These are phyloP conservation scores for Valencia hispanica DNA, from an alignment of 2,797 vertebrate genomes.

Conservation along the genomic window DNA sequence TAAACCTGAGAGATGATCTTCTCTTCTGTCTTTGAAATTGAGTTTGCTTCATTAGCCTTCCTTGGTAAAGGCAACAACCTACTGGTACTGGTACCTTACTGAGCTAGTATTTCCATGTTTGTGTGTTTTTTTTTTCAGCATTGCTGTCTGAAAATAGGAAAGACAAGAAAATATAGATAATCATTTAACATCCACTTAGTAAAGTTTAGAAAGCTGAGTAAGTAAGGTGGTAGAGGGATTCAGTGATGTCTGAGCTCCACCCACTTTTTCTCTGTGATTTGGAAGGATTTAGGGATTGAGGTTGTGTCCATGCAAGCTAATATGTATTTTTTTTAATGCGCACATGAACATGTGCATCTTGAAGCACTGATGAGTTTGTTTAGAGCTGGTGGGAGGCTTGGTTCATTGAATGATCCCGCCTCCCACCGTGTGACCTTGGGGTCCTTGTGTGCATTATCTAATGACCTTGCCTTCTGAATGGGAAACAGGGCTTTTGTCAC, in stretches of 20 bases:
- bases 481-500: constrained; percentile 74
- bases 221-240: constrained; percentile 30
- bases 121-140: constrained; percentile 8
- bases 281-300: constrained; percentile 12
- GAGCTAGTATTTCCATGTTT: constrained; percentile 31
- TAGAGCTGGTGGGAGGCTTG: constrained; percentile 41
- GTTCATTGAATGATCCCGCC: constrained; percentile 49
- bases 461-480: constrained; percentile 77
- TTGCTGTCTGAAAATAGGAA: neutral
- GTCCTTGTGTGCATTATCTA: constrained; percentile 72
- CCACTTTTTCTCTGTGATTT: constrained; percentile 18
- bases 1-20: neutral
- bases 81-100: constrained; percentile 9
- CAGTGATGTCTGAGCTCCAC: constrained; percentile 47
- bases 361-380: constrained; percentile 37
- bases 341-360: constrained; percentile 21
- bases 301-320: constrained; percentile 22
- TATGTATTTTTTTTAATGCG: constrained; percentile 37
- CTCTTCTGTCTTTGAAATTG: neutral
- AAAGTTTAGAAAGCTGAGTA: constrained; percentile 40
- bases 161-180: constrained; percentile 14
- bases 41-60: neutral
- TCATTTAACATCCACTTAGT: constrained; percentile 28
- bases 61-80: neutral
- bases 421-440: constrained; percentile 68